These are phyloP conservation scores for Halcyon badia DNA, from an alignment of 2,797 vertebrate species.

Conservation along the genomic window DNA sequence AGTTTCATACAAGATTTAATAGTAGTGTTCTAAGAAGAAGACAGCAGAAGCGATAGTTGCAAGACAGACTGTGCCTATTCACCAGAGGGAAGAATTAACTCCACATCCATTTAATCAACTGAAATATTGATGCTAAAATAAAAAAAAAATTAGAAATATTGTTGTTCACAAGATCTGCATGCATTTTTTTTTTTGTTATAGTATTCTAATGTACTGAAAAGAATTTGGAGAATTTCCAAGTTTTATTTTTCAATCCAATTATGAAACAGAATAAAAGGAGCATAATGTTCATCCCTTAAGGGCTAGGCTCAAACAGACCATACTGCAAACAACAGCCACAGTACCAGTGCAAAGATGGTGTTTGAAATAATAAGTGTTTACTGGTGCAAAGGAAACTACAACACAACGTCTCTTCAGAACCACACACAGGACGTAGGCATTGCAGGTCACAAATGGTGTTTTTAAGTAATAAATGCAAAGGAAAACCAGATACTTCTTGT, in stretches of 20 bases:
- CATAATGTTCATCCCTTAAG: neutral
- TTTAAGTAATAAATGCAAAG: neutral
- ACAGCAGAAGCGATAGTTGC: fast-evolving
- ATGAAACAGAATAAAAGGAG: neutral
- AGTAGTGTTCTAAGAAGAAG: neutral
- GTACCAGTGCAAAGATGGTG: neutral
- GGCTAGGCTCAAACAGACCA: neutral
- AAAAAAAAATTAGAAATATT: neutral
- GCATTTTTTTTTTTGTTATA: neutral
- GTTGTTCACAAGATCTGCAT: neutral
- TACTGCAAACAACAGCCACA: neutral
- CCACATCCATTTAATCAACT: neutral
- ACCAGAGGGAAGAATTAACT: neutral
- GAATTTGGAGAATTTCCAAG: neutral
- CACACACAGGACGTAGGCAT: fast-evolving
- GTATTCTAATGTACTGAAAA: neutral
- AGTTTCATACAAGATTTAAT: neutral
- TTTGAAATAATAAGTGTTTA: neutral
- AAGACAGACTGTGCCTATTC: neutral
- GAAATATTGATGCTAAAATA: neutral
- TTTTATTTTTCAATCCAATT: neutral
- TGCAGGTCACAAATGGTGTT: neutral
- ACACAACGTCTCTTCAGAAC: neutral
- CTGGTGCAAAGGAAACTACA: neutral
- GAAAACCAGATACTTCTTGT: neutral